Conservation (phyloP, 2,113 vertebrate species). For the Machaerirhynchus nigripectus region DNA sequence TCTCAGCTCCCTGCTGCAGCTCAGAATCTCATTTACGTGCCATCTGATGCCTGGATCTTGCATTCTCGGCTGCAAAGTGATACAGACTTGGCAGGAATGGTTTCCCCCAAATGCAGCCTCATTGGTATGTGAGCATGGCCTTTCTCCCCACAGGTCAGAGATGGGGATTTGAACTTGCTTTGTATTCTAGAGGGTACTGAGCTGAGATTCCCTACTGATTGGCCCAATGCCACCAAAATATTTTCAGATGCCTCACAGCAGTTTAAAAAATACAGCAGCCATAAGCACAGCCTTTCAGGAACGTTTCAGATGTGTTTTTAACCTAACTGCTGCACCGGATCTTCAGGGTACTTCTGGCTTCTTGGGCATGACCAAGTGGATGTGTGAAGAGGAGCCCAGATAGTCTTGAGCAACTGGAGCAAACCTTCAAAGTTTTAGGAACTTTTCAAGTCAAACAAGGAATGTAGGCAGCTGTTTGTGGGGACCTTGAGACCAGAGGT, state of each 20-base stretch:
- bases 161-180: background rate
- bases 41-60: slow-evolving; percentile 21
- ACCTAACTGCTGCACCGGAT: background rate
- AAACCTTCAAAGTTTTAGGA: background rate
- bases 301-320: background rate
- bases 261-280: background rate
- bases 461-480: background rate
- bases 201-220: background rate
- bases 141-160: background rate
- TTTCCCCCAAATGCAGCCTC: background rate
- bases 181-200: background rate
- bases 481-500: background rate
- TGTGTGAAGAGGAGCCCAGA: background rate
- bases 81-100: background rate
- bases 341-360: background rate
- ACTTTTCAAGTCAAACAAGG: background rate
- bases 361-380: background rate
- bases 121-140: background rate
- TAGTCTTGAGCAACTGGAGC: background rate
- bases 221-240: background rate
- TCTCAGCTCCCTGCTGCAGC: background rate
- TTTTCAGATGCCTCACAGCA: background rate
- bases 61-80: background rate
- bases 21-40: background rate
- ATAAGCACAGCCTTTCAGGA: background rate